Percentiles rank a stretch among this genome's conserved stretches.
Conservation (phyloP, 2,888 invertebrate species). For the Dolomedes plantarius region DNA sequence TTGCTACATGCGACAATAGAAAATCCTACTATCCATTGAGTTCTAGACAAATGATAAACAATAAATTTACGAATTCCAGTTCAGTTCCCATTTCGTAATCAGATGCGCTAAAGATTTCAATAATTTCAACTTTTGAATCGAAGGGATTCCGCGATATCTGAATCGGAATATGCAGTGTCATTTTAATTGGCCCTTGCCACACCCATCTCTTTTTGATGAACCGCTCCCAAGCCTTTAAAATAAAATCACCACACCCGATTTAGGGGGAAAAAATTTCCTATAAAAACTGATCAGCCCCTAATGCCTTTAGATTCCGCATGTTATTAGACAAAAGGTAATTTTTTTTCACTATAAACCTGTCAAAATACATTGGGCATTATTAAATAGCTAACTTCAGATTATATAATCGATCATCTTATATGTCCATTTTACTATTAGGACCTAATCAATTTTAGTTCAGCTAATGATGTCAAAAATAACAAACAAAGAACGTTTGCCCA, state of each 20-base stretch:
- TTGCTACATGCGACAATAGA: no score
- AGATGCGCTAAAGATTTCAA: neutral
- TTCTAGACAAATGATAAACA: no score
- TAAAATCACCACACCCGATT: constrained; percentile 62
- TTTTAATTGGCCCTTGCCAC: constrained; percentile 62
- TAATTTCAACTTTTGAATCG: neutral
- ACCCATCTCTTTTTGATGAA: constrained; percentile 53
- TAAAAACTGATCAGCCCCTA: constrained; percentile 47
- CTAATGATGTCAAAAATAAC: constrained; percentile 66
- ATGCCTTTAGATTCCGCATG: constrained; percentile 44
- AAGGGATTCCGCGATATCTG: neutral
- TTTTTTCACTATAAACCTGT: constrained; percentile 57
- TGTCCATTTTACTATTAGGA: constrained; percentile 59
- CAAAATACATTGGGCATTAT: constrained; percentile 59
- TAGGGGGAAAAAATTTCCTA: constrained; percentile 9
- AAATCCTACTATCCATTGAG: no score
- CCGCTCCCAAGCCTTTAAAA: constrained; percentile 57
- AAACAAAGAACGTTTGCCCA: constrained; percentile 54
- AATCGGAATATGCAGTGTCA: constrained; percentile 50
- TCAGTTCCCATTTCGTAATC: no score
- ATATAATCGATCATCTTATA: constrained; percentile 47
- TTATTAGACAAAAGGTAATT: constrained; percentile 68
- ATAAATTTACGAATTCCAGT: no score
- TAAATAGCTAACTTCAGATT: constrained; percentile 42
- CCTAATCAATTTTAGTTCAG: constrained; percentile 56